A percentile compares a stretch with the other conserved stretches of the same genome.
Conservation (phyloP, 2,113 vertebrate species). For the Eurystomus gularis region DNA sequence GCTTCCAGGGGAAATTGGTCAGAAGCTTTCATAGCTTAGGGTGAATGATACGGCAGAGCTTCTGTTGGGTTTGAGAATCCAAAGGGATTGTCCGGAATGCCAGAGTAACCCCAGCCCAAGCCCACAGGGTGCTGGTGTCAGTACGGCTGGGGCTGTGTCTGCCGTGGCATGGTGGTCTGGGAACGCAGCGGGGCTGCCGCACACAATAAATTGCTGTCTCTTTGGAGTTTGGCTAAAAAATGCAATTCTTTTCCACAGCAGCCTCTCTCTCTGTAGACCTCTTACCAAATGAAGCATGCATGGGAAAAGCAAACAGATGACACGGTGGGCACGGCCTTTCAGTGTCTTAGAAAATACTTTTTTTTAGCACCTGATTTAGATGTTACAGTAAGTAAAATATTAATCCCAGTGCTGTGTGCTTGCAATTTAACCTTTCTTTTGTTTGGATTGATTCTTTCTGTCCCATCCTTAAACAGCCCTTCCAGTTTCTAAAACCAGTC, state of each 20-base stretch:
- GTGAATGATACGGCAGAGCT: too few relatives aligned
- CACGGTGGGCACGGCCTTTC: background rate
- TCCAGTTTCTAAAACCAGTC: background rate
- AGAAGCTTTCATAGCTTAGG: too few relatives aligned
- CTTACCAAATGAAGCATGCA: too few relatives aligned
- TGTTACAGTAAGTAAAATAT: background rate
- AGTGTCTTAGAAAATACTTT: background rate
- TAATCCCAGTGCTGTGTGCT: background rate
- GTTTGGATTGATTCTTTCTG: background rate
- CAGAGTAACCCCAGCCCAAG: background rate
- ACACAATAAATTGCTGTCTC: too few relatives aligned
- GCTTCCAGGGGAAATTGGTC: too few relatives aligned
- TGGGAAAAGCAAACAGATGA: background rate
- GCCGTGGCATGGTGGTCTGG: too few relatives aligned
- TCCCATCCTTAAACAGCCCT: background rate
- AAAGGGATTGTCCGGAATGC: background rate
- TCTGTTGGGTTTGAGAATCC: too few relatives aligned
- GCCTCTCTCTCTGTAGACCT: background rate
- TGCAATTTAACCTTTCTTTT: background rate
- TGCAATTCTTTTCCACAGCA: background rate
- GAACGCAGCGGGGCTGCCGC: background rate
- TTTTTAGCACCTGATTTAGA: background rate
- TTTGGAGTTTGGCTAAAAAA: background rate
- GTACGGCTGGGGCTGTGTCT: too few relatives aligned
- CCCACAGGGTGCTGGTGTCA: background rate